Evolutionary conservation across 1,140 invertebrate species (phyloP), one percentile per base, ranked within the genome.

Genomic region (Delia radicum): DNA sequence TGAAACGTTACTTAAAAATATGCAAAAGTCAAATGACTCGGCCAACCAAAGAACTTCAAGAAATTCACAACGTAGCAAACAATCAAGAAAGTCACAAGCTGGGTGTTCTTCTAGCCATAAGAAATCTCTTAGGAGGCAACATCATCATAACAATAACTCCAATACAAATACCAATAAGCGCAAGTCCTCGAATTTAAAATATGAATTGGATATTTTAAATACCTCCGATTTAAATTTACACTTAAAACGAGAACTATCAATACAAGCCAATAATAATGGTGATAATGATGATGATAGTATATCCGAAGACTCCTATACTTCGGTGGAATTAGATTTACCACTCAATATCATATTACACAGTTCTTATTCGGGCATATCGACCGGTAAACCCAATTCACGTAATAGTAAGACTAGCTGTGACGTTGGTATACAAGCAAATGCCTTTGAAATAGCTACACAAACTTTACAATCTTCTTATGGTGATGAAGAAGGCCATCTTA

Each of bases 371-470:
- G 89, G 79, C 55, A 80, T 88, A 80, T 87, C 89, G 75, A 79
- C 87, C 79, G 86, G 86, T 80, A 88, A 89, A 63, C 87, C 89
- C 72, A 87, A 89, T 73, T 86, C 84, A 3, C 88, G 89, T 1
- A 86, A 84, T 55, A 87, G 85, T 77, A 87, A 87, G 77, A 86
- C 81, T 28, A 87, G 87, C 74, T 85, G 87, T 69, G 89, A 90
- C 77, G 88, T 89, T 24, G 88, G 88, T 71, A 88, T 89, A 15
- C 90, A 91, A 78, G 88, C 89, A 0, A 90, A 89, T 81, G 90
- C 89, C 0, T 87, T 89, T 76, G 91, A 91, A 81, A 90, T 91
- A 33, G 88, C 89, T 2, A 90, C 88, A 13, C 89, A 90, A 78
- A 90, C 89, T 1, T 83, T 89, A 6, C 48, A 55, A 0, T 74